A percentile compares a stretch with the other conserved stretches of the same genome.
Conservation (phyloP, 2,888 invertebrate species). For the Cheilosia urbana region DNA sequence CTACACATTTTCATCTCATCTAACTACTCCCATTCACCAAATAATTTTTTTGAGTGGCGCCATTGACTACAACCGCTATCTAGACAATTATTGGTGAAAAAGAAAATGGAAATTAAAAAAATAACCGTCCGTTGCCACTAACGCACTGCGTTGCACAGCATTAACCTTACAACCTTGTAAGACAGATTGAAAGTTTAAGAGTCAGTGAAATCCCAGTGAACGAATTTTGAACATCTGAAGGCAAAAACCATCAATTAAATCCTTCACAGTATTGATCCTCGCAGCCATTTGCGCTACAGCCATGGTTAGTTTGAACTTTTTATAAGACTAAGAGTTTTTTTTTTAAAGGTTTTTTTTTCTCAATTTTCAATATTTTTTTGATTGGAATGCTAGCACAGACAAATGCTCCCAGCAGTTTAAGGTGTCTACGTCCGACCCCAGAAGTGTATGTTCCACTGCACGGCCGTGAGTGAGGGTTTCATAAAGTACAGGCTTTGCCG, state of each 20-base stretch:
- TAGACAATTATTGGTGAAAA: too few species aligned
- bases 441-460: conserved; percentile 80
- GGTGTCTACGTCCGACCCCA: conserved; percentile 76
- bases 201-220: background rate
- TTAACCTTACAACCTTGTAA: too few species aligned
- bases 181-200: background rate
- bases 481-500: conserved; percentile 76
- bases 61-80: too few species aligned
- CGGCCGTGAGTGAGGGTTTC: conserved; percentile 80
- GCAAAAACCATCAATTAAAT: conserved; percentile 13
- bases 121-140: too few species aligned
- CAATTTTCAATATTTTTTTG: background rate
- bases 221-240: background rate
- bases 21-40: too few species aligned
- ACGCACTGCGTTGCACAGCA: too few species aligned
- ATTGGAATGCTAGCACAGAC: conserved; percentile 41
- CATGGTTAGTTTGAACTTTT: conserved; percentile 27
- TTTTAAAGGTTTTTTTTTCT: background rate
- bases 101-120: too few species aligned
- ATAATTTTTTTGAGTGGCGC: too few species aligned
- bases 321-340: too few species aligned
- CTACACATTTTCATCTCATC: too few species aligned
- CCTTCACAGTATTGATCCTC: background rate
- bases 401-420: conserved; percentile 78
- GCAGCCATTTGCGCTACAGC: background rate